Percentiles rank a stretch among this genome's conserved stretches.
Conservation (phyloP, 1,140 invertebrate genomes). For the Drosophila rhopaloa region DNA sequence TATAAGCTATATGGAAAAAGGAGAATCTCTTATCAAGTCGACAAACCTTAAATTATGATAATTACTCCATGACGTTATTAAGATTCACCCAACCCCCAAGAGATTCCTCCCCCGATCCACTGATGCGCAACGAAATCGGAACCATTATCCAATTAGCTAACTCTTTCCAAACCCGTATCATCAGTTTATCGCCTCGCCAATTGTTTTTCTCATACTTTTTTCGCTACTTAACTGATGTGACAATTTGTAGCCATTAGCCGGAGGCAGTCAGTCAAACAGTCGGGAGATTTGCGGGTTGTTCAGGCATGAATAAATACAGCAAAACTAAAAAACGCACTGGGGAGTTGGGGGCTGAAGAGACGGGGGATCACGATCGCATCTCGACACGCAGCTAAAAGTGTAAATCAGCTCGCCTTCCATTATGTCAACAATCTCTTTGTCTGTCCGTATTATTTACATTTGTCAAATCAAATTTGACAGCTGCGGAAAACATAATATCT, state of each 20-base stretch:
- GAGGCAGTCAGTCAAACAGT: conserved; percentile 33
- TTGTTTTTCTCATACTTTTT: conserved; percentile 21
- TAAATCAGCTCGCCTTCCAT: conserved; percentile 50
- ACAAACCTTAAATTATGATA: not conserved
- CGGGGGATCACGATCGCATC: conserved; percentile 26
- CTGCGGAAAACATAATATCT: conserved; percentile 77
- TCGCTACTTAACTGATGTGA: conserved; percentile 41
- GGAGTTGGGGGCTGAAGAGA: not conserved
- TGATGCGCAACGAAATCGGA: conserved; percentile 10
- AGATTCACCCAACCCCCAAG: not conserved
- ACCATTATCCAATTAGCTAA: conserved; percentile 40
- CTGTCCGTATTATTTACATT: conserved; percentile 76
- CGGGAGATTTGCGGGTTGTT: conserved; percentile 29
- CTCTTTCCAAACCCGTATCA: conserved; percentile 24
- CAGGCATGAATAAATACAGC: conserved; percentile 13
- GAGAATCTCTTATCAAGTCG: not conserved
- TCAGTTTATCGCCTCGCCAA: conserved; percentile 49
- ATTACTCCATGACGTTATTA: not conserved
- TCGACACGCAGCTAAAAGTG: conserved; percentile 48
- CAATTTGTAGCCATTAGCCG: conserved; percentile 52
- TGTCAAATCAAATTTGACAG: conserved; percentile 83
- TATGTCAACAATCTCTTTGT: conserved; percentile 35
- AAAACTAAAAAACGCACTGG: not conserved
- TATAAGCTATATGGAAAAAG: too few species aligned
- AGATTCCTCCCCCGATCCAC: not conserved